Evolutionary conservation across 1,140 invertebrate species (phyloP), one percentile per base, ranked within the genome.

Genomic region (Magallana gigas): DNA sequence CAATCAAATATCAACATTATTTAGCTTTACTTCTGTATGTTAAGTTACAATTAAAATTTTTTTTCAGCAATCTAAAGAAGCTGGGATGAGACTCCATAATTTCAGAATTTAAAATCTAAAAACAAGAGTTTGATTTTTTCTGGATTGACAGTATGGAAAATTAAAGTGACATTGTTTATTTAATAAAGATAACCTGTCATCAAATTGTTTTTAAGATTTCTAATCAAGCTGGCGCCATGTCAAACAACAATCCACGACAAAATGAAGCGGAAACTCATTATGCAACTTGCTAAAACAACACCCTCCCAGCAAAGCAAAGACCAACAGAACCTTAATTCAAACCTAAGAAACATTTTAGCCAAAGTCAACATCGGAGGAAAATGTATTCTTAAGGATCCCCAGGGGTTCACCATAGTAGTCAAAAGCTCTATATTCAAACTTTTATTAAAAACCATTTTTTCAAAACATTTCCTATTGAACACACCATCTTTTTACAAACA

Each of bases 401-500:
- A 76, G 68, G 68, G 68, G 68, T 29, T 18, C 68, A 29, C 68
- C 5, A 23, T 76, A 76, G 29, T 36, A 23, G 68, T 76, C 68
- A 76, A 76, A 29, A 14, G 23, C 23, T 29, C 5, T 12, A 18
- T 18, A 23, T 71, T 71, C 68, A 71, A 71, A 71, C 68, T 76
- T 76, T 76, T 76, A 76, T 76, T 76, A 76, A 76, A 76, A 76
- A 76, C 9, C 23, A 36, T 76, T 76, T 76, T 76, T 76, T 76
- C 68, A 76, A 76, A 76, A 76, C 68, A 76, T 48, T 76, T 76
- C 68, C 29, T 68, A 57, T 68, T 85, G 68, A 85, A 76, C 23
- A 18, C 68, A 76, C 68, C 68, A 76, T 76, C 68, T n/a, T 83
- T 83, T 57, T 57, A 57, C 14, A 83, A 83, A 83, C 81, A 83